These are phyloP conservation scores for Cygnus buccinator DNA, from an alignment of 2,113 vertebrate genomes.

Conservation along the genomic window DNA sequence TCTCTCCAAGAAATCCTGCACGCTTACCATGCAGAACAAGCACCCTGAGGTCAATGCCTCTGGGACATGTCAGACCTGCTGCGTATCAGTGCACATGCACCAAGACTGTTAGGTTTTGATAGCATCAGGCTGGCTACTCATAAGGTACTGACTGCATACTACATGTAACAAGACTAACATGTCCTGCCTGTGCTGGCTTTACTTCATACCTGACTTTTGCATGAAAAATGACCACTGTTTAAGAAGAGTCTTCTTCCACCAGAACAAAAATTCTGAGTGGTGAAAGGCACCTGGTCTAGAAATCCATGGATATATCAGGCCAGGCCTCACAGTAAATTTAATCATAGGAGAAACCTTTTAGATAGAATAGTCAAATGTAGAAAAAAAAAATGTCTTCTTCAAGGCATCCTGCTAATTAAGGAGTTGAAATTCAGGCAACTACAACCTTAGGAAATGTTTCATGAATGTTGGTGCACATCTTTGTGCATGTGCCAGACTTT, in stretches of 20 bases:
- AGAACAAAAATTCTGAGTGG: not conserved
- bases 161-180: not conserved
- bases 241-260: not conserved
- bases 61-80: not conserved
- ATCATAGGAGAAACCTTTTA: not conserved
- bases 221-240: not conserved
- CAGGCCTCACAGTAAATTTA: not conserved
- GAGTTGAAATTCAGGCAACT: constrained; percentile 30
- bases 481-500: constrained; percentile 38
- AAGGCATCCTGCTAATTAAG: constrained; percentile 42
- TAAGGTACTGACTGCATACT: not conserved
- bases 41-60: not conserved
- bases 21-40: not conserved
- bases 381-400: not conserved
- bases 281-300: not conserved
- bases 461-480: not conserved
- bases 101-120: not conserved
- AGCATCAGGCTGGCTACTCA: not conserved
- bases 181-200: not conserved
- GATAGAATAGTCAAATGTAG: not conserved
- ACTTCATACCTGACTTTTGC: not conserved
- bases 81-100: not conserved
- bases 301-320: not conserved
- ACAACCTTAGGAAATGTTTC: constrained; percentile 41
- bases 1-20: not conserved